phyloP scores from a whole-genome alignment of 2,888 invertebrate genomes.

The Platycheirus rosarum region DNA sequence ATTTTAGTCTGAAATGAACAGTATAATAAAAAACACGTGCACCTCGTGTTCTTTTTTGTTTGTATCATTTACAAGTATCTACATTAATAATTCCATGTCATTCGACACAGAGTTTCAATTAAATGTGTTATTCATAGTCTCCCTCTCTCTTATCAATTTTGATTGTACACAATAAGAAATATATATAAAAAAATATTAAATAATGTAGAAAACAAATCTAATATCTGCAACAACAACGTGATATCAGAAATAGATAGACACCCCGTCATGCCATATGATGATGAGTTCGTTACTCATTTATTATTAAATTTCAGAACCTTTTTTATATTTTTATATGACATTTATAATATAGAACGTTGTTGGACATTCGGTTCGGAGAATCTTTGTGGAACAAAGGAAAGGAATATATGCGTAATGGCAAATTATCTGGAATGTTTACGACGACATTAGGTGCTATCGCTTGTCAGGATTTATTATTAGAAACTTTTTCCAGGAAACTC shows the following conservation, averaged over 20 bases:
- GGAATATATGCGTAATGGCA: too few relatives aligned
- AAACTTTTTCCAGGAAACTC: too few relatives aligned
- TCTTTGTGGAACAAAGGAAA: too few relatives aligned
- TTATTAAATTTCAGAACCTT: constrained; percentile 28
- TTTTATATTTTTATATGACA: constrained; percentile 14
- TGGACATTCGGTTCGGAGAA: too few relatives aligned
- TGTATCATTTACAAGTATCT: background rate
- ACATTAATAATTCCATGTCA: constrained; percentile 2
- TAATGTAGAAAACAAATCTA: background rate
- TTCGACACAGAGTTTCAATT: background rate
- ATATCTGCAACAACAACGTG: constrained; percentile 27
- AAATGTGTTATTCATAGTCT: constrained; percentile 4
- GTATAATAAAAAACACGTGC: constrained; percentile 42
- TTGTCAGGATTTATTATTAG: too few relatives aligned
- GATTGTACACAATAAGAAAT: background rate
- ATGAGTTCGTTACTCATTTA: constrained; percentile 30
- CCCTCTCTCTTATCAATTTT: constrained; percentile 1
- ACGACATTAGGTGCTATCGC: too few relatives aligned
- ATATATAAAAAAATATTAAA: background rate
- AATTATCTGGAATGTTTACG: too few relatives aligned
- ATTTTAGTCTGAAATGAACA: too few relatives aligned
- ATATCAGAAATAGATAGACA: constrained; percentile 51
- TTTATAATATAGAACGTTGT: constrained; percentile 5
- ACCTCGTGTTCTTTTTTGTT: background rate
- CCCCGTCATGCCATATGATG: constrained; percentile 34